Evolutionary conservation across 2,888 invertebrate species (phyloP).

Genomic region (Ariolimax columbianus): DNA sequence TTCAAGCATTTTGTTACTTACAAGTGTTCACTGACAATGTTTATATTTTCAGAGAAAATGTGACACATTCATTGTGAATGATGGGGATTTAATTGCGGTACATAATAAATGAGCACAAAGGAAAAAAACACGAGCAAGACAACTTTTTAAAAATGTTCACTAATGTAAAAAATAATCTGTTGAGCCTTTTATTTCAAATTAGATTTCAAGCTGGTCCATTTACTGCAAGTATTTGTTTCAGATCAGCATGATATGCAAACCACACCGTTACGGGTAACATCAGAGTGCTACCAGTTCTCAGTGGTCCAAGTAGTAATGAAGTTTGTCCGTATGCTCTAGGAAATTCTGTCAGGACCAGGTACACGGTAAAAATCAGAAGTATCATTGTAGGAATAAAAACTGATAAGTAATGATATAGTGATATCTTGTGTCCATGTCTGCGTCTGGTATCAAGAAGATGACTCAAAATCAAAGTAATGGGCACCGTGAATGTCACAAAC

Average conservation of each 20-base stretch:
- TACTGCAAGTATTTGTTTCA: constrained; percentile 20
- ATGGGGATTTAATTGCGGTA: too few species aligned
- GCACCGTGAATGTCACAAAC: constrained; percentile 86
- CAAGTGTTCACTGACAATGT: too few species aligned
- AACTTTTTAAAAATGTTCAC: too few species aligned
- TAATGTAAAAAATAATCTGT: too few species aligned
- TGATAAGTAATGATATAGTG: constrained; percentile 51
- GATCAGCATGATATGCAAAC: constrained; percentile 12
- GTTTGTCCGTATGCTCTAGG: constrained; percentile 89
- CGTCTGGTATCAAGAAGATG: constrained; percentile 83
- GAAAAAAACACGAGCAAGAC: too few species aligned
- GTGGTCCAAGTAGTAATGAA: constrained; percentile 87
- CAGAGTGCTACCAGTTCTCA: constrained; percentile 88
- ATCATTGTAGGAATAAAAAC: constrained; percentile 63
- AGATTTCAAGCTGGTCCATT: constrained; percentile 23
- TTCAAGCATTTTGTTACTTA: too few species aligned
- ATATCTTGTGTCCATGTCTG: constrained; percentile 63
- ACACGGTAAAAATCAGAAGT: constrained; percentile 82
- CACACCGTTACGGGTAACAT: constrained; percentile 80
- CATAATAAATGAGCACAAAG: too few species aligned
- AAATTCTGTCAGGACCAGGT: constrained; percentile 82
- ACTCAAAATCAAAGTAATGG: constrained; percentile 86
- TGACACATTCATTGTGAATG: too few species aligned
- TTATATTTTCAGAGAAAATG: too few species aligned
- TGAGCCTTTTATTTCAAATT: background rate